phyloP scores from a whole-genome alignment of 2,888 invertebrate species.

The Melinopterus prodromus region DNA sequence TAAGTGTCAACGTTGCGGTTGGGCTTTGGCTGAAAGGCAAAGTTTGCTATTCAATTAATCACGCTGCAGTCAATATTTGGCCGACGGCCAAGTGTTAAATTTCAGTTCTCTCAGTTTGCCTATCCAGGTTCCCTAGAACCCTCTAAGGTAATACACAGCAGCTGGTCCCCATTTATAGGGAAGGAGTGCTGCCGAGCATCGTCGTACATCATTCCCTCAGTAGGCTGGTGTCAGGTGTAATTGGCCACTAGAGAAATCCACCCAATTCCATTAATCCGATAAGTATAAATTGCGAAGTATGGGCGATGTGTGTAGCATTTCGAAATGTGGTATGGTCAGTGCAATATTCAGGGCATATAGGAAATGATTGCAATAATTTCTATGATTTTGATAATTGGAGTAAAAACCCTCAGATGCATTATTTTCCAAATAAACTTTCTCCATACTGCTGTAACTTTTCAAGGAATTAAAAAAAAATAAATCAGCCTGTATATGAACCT shows the following conservation, averaged over 20 bases:
- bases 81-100: neutral
- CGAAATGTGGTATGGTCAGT: neutral
- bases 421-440: too few relatives aligned
- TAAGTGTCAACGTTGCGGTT: neutral
- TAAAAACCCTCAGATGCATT: too few relatives aligned
- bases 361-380: too few relatives aligned
- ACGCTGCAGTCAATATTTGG: neutral
- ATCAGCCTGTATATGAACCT: too few relatives aligned
- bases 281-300: neutral
- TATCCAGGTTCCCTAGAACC: neutral
- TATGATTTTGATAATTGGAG: too few relatives aligned
- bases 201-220: neutral
- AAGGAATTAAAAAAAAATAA: too few relatives aligned
- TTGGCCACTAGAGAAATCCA: slow-evolving; percentile 4
- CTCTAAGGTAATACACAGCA: neutral
- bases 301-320: neutral
- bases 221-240: neutral
- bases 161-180: neutral
- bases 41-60: neutral
- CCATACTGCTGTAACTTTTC: too few relatives aligned
- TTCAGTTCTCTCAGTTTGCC: neutral
- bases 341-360: too few relatives aligned
- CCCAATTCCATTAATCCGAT: slow-evolving; percentile 4
- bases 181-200: neutral
- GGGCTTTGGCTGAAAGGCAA: neutral